Base-by-base conservation (phyloP, 1,140 invertebrate genomes). In the Chironomus striatipennis region DNA sequence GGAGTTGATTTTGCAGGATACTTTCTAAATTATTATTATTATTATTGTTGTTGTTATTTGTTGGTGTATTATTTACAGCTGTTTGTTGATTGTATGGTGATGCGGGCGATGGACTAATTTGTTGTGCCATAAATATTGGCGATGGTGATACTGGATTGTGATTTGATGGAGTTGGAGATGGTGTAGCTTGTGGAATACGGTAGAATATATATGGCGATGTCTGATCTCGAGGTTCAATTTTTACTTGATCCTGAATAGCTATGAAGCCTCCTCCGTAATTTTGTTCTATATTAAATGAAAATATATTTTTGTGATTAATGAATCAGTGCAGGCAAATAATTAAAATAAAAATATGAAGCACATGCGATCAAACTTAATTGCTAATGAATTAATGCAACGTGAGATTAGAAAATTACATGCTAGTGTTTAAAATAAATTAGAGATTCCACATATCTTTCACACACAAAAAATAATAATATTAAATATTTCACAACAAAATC, bases 181-280 rank as follows among this genome's bases (percentile, higher is more conserved):
- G 75, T 43, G 75, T 77, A 12, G 47, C 70, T 73, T 77, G 77
- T 8, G 78, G 74, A 57, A 67, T 74, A 42, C 75, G 43, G 65
- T 77, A 76, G 0, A 76, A 78, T 12, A 75, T 74, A 65, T 78
- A 79, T 12, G 78, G 77, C 20, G 77, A 77, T 20, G 77, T 77
- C 74, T 76, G 76, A 72, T 78, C 78, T 78, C 77, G 76, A 10
- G 80, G 80, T 76, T 81, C 80, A 42, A 77, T 77, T 77, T 81
- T 81, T 42, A 81, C 79, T n/a, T 10, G 21, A 73, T 77, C 77
- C 9, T 70, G 17, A 8, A 70, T 70, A 18, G 65, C 65, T 8
- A 70, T 18, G 65, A 70, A 70, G 18, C 65, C 65, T 70, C 47
- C 47, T 57, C 47, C 47, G n/a, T 57, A 57, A 15, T 57, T 57